Evolutionary conservation across 64 coral and sea anemone genomes (phyloP).

Genomic region (Pachyseris speciosa): DNA sequence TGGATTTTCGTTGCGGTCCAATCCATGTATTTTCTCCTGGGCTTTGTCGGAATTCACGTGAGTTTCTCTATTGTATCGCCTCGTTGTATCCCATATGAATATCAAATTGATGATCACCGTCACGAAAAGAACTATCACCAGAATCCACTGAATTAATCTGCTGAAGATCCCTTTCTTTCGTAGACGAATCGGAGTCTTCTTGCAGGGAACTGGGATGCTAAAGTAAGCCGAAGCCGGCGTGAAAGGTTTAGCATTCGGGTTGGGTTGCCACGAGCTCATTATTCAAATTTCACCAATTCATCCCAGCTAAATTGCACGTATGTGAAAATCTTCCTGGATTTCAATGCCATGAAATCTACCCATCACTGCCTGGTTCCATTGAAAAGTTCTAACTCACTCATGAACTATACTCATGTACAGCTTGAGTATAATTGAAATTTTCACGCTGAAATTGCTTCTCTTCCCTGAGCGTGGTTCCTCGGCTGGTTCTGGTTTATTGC

Average conservation of each 20-base stretch:
- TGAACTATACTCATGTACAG: neutral
- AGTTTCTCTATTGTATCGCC: conserved; percentile 52
- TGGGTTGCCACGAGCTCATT: conserved; percentile 88
- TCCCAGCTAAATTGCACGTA: neutral
- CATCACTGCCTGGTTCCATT: neutral
- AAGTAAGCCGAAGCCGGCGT: conserved; percentile 85
- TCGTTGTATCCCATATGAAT: conserved; percentile 94
- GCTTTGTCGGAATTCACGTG: conserved; percentile 8
- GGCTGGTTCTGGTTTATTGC: neutral
- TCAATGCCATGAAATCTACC: neutral
- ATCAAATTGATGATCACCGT: conserved; percentile 93
- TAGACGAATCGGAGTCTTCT: conserved; percentile 65
- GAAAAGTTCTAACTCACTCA: neutral
- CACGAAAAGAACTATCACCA: conserved; percentile 86
- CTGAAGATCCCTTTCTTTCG: conserved; percentile 95
- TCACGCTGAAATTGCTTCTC: neutral
- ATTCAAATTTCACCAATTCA: neutral
- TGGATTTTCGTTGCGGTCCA: conserved; percentile 11
- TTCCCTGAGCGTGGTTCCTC: neutral
- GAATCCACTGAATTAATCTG: conserved; percentile 85
- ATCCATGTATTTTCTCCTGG: neutral
- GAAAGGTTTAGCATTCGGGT: conserved; percentile 92
- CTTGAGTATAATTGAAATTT: neutral
- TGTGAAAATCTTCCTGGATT: neutral
- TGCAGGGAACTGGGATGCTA: conserved; percentile 75